Evolutionary conservation across 2,888 invertebrate species (phyloP).

Genomic region (Spisula subtruncata): DNA sequence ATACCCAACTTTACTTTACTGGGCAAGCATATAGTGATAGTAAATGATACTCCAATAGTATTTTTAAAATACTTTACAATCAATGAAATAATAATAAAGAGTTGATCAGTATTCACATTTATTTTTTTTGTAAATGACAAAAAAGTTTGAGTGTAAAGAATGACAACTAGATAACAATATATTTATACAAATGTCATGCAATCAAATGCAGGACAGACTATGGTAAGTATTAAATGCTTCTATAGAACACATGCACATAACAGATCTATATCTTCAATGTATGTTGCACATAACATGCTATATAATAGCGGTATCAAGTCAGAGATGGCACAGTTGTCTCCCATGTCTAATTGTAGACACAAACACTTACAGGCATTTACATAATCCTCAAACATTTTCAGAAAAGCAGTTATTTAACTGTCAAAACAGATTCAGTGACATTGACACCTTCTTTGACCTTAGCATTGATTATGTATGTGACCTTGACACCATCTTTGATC

Average conservation of each 20-base stretch:
- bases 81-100: not conserved
- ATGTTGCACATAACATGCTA: not conserved
- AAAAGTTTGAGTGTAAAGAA: conserved; percentile 9
- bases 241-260: not conserved
- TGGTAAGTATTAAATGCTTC: not conserved
- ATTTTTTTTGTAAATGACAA: not conserved
- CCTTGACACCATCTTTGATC: no score
- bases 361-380: no score
- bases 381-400: not conserved
- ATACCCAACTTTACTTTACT: no score
- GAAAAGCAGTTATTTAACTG: not conserved
- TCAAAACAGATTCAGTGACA: not conserved
- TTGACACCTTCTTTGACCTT: no score
- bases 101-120: conserved; percentile 6
- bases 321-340: not conserved
- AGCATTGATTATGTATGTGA: no score
- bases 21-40: no score
- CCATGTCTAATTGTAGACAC: not conserved
- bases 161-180: not conserved
- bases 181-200: not conserved
- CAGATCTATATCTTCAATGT: not conserved
- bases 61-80: no score
- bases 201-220: not conserved
- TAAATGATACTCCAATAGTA: no score
- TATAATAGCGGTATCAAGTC: not conserved